phyloP scores from a whole-genome alignment of 2,797 vertebrate species.

The Coluber constrictor region DNA sequence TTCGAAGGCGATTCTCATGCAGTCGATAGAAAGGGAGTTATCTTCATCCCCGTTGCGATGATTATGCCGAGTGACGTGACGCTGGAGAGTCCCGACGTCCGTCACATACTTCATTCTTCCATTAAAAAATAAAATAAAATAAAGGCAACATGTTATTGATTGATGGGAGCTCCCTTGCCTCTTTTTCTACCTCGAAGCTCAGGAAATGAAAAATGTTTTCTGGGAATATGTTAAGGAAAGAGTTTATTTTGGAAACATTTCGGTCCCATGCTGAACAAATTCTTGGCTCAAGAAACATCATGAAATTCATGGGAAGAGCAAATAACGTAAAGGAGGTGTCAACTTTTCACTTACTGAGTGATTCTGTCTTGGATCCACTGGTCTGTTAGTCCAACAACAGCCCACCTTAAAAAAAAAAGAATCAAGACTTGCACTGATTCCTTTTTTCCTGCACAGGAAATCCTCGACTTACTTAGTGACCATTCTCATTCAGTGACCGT shows the following conservation, averaged over 20 bases:
- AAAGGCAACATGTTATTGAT: neutral
- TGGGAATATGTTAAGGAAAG: neutral
- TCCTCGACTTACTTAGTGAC: too few relatives aligned
- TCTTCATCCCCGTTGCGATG: conserved; percentile 93
- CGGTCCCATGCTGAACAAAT: neutral
- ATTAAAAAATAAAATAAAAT: neutral
- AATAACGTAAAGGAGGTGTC: neutral
- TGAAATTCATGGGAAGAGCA: neutral
- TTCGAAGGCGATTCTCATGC: conserved; percentile 92
- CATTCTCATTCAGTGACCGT: too few relatives aligned
- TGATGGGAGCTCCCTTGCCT: neutral
- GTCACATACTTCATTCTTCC: conserved; percentile 94
- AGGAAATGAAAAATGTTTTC: neutral
- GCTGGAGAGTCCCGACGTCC: conserved; percentile 88
- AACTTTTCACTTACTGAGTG: conserved; percentile 84
- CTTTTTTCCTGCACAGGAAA: too few relatives aligned
- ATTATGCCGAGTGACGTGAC: conserved; percentile 93
- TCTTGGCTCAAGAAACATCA: neutral
- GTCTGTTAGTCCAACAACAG: conserved; percentile 91
- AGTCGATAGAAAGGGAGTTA: conserved; percentile 90
- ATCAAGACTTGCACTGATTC: too few relatives aligned
- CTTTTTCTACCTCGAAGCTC: neutral
- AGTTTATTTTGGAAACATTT: neutral
- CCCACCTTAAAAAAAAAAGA: too few relatives aligned
- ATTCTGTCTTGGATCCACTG: conserved; percentile 97